These are phyloP conservation scores for Hermetia illucens DNA, from an alignment of 1,140 invertebrate genomes.

Conservation along the genomic window DNA sequence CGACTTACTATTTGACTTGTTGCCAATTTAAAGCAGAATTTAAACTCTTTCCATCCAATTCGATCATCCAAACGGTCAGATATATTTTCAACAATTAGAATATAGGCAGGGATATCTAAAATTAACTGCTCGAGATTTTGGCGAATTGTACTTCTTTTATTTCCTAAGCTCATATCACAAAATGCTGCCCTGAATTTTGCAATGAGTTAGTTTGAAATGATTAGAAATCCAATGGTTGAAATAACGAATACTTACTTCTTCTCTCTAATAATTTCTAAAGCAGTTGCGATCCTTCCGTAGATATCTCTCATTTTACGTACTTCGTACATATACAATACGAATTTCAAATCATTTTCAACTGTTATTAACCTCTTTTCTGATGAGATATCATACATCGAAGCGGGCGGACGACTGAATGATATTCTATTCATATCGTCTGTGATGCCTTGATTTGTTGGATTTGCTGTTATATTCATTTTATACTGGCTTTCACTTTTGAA, in stretches of 20 bases:
- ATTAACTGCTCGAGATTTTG: constrained; percentile 45
- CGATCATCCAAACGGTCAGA: constrained; percentile 44
- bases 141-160: constrained; percentile 42
- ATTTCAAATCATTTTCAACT: constrained; percentile 23
- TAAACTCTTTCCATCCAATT: constrained; percentile 51
- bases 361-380: constrained; percentile 5
- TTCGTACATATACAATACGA: constrained; percentile 26
- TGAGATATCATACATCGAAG: neutral
- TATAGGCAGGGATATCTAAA: constrained; percentile 46
- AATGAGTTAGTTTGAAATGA: constrained; percentile 5
- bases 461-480: no score
- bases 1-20: constrained; percentile 50
- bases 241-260: constrained; percentile 21
- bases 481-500: no score
- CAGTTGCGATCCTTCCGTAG: constrained; percentile 20
- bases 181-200: constrained; percentile 43
- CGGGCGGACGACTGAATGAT: constrained; percentile 16
- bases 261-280: constrained; percentile 22
- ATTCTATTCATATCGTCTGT: no score
- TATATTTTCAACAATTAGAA: constrained; percentile 44
- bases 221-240: constrained; percentile 6
- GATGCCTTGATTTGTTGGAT: no score
- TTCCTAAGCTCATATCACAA: constrained; percentile 39
- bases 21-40: constrained; percentile 52
- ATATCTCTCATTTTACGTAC: constrained; percentile 25